These are phyloP conservation scores for Drosophila sordidapex DNA, from an alignment of 2,888 invertebrate species.

Conservation along the genomic window DNA sequence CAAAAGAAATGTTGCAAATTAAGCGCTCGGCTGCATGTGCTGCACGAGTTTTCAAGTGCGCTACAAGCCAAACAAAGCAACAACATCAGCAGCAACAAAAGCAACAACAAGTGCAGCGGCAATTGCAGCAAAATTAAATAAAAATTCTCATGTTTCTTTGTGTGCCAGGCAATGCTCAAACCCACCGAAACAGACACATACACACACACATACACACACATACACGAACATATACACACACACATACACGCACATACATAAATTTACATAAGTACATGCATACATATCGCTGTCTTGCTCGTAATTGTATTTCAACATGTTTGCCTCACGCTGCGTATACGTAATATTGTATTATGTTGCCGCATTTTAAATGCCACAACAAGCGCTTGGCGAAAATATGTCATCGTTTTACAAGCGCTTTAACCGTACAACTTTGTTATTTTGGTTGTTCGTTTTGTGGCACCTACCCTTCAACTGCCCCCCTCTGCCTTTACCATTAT, in stretches of 20 bases:
- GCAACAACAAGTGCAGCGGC: constrained; percentile 30
- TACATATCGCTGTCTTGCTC: constrained; percentile 36
- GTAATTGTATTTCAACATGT: constrained; percentile 74
- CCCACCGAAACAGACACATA: constrained; percentile 9
- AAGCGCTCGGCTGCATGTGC: constrained; percentile 71
- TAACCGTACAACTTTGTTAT: constrained; percentile 37
- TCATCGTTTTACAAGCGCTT: constrained; percentile 57
- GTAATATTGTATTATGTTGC: constrained; percentile 68
- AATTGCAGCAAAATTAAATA: constrained; percentile 71
- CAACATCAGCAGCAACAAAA: constrained; percentile 42
- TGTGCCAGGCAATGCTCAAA: constrained; percentile 40
- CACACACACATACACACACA: neutral
- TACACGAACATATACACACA: neutral
- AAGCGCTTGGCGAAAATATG: constrained; percentile 61
- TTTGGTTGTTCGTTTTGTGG: constrained; percentile 11
- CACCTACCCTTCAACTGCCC: neutral
- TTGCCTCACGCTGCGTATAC: constrained; percentile 58
- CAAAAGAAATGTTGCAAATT: constrained; percentile 80
- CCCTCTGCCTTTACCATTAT: neutral
- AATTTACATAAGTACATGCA: constrained; percentile 5
- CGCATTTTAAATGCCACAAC: constrained; percentile 63
- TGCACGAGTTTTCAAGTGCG: constrained; percentile 71
- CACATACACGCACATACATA: neutral
- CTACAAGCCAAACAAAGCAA: constrained; percentile 46
- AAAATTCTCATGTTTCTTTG: constrained; percentile 63